Evolutionary conservation across 2,113 vertebrate species (phyloP).

Genomic region (Thymallus thymallus): DNA sequence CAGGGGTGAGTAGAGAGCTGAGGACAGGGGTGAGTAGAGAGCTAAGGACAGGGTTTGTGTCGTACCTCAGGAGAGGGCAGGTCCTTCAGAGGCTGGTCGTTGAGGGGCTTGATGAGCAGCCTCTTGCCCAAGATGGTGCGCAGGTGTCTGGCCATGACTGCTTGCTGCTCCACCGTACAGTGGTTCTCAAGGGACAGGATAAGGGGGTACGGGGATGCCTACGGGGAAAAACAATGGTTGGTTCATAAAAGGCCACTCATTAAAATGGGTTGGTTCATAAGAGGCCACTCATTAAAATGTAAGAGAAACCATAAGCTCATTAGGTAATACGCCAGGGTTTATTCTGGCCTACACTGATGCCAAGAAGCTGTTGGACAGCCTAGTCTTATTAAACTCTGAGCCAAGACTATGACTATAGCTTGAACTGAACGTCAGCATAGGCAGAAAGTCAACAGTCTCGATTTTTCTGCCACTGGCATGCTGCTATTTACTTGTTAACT

Average conservation of each 20-base stretch:
- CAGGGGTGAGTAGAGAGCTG: too few species aligned
- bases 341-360: constrained; percentile 17
- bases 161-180: constrained; percentile 92
- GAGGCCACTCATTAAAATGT: constrained; percentile 23
- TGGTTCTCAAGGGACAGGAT: constrained; percentile 97
- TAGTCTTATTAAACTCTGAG: background rate
- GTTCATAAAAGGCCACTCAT: background rate
- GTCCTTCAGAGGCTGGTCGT: constrained; percentile 53
- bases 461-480: background rate
- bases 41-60: background rate
- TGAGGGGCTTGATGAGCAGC: constrained; percentile 79
- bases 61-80: constrained; percentile 91
- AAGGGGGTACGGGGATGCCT: constrained; percentile 89
- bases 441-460: constrained; percentile 15
- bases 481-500: background rate
- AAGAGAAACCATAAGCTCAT: constrained; percentile 1
- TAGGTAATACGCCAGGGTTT: constrained; percentile 14
- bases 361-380: constrained; percentile 4
- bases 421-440: background rate
- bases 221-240: constrained; percentile 7
- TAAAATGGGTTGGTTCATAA: constrained; percentile 18
- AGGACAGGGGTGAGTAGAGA: too few species aligned
- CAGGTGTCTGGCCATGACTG: constrained; percentile 86
- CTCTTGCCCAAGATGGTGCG: constrained; percentile 83
- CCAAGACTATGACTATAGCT: constrained; percentile 9